These are phyloP conservation scores for Calliphora vomitoria DNA, from an alignment of 2,888 invertebrate species.

Conservation along the genomic window DNA sequence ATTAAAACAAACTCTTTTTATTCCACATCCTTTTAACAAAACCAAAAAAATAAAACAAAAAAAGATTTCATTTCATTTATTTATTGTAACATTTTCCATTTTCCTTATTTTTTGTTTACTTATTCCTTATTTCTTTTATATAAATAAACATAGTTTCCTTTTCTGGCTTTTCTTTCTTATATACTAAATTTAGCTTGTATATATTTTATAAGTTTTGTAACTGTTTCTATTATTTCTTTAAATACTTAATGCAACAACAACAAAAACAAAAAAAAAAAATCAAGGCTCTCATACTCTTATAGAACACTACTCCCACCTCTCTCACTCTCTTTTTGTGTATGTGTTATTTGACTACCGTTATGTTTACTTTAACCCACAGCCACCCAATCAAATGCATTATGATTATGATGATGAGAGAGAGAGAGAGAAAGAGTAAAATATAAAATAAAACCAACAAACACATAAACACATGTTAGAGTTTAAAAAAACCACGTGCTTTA, in stretches of 20 bases:
- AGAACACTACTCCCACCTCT: neutral
- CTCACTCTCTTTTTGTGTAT: constrained; percentile 14
- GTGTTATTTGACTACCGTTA: no score
- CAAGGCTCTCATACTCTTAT: neutral
- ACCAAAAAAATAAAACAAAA: no score
- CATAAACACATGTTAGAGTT: constrained; percentile 23
- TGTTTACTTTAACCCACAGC: constrained; percentile 61
- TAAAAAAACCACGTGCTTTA: constrained; percentile 71
- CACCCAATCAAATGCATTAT: constrained; percentile 72
- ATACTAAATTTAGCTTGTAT: neutral
- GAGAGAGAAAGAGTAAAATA: neutral
- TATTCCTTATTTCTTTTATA: constrained; percentile 8
- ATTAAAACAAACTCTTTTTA: constrained; percentile 29
- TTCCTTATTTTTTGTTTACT: constrained; percentile 24
- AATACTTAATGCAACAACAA: neutral
- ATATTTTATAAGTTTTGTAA: neutral
- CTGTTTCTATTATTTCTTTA: constrained; percentile 16
- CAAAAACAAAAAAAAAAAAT: neutral
- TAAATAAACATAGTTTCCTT: neutral
- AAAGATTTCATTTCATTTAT: constrained; percentile 28
- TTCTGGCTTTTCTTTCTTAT: neutral
- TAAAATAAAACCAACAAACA: neutral
- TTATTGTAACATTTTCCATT: constrained; percentile 32
- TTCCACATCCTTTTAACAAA: neutral
- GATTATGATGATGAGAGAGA: neutral